A percentile compares a stretch with the other conserved stretches of the same genome.
These are phyloP conservation scores for Drosophila tanythrix DNA, from an alignment of 2,888 invertebrate genomes.

Conservation along the genomic window DNA sequence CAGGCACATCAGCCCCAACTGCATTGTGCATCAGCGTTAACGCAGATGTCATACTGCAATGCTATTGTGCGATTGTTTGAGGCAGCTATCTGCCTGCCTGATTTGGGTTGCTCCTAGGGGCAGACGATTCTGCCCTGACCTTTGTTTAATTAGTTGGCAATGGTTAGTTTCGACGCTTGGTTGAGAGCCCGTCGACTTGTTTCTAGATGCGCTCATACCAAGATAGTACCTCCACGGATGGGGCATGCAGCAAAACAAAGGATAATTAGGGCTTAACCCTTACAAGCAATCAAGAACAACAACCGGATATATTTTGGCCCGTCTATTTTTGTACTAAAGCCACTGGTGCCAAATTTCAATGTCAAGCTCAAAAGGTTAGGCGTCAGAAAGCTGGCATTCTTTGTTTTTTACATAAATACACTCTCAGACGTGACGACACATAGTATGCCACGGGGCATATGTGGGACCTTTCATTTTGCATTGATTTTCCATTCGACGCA, in stretches of 20 bases:
- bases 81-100: constrained; percentile 9
- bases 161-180: constrained; percentile 23
- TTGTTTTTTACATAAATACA: constrained; percentile 23
- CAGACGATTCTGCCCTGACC: constrained; percentile 14
- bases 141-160: constrained; percentile 38
- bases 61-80: constrained; percentile 21
- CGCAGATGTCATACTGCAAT: background rate
- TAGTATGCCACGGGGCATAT: constrained; percentile 1
- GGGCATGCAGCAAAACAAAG: constrained; percentile 37
- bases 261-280: constrained; percentile 41
- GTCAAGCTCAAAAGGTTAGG: constrained; percentile 63
- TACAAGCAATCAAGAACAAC: background rate
- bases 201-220: constrained; percentile 20
- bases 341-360: constrained; percentile 48
- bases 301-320: constrained; percentile 10
- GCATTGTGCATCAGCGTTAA: constrained; percentile 16
- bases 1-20: constrained; percentile 1
- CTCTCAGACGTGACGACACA: constrained; percentile 4
- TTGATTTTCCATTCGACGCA: constrained; percentile 58
- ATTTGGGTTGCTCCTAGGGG: background rate
- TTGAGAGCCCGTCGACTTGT: constrained; percentile 17
- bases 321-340: constrained; percentile 32
- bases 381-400: constrained; percentile 46
- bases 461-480: constrained; percentile 49
- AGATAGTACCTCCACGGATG: background rate